phyloP scores from a whole-genome alignment of 2,113 vertebrate species.

The Himantopus leucocephalus region DNA sequence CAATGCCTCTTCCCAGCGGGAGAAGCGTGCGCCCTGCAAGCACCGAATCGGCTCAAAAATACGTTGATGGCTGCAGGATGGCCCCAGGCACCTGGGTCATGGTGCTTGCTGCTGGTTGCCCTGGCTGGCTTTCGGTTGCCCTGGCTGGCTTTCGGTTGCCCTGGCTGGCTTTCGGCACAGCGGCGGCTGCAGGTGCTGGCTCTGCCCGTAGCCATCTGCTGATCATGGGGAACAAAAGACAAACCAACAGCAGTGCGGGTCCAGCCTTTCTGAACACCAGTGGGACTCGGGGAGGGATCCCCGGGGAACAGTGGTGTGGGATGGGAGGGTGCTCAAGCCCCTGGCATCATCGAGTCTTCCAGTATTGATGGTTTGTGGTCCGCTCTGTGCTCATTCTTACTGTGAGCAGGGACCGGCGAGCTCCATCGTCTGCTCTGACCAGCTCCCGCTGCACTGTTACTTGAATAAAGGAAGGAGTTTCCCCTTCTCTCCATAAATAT shows the following conservation, averaged over 20 bases:
- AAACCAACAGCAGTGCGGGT: background rate
- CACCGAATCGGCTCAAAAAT: background rate
- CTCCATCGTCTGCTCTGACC: background rate
- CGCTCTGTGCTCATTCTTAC: background rate
- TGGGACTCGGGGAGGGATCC: background rate
- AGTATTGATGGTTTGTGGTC: background rate
- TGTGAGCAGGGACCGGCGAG: background rate
- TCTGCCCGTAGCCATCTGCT: background rate
- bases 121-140: background rate
- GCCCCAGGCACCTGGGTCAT: background rate
- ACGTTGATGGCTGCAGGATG: background rate
- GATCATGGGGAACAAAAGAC: background rate
- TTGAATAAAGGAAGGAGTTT: slow-evolving; percentile 58
- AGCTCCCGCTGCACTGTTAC: slow-evolving; percentile 45
- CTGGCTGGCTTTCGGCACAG: background rate
- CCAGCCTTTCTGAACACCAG: background rate
- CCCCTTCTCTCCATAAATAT: slow-evolving; percentile 46
- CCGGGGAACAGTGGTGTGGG: background rate
- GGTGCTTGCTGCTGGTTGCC: background rate
- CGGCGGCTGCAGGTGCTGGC: rapidly evolving
- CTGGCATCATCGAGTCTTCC: slow-evolving; percentile 54
- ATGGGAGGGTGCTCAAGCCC: background rate
- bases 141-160: background rate
- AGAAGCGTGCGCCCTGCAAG: background rate
- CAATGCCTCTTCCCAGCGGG: background rate